Conservation (phyloP, 2,797 vertebrate genomes). For the Varecia variegata region DNA sequence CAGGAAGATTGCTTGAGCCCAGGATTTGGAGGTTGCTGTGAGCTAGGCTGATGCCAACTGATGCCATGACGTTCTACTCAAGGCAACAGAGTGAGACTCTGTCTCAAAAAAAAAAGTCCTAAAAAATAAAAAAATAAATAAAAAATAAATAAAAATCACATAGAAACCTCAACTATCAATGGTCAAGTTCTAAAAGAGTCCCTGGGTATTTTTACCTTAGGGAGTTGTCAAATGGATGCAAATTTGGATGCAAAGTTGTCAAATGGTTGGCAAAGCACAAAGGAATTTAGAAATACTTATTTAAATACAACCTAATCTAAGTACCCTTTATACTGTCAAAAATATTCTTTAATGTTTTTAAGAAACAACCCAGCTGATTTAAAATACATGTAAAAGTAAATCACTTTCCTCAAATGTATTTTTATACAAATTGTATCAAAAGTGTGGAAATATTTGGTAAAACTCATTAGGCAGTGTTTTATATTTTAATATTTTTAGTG, state of each 20-base stretch:
- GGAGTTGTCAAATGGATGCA: neutral
- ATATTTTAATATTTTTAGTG: neutral
- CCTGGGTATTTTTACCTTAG: neutral
- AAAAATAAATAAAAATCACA: neutral
- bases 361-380: neutral
- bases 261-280: neutral
- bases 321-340: neutral
- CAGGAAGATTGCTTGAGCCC: too few relatives aligned
- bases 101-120: too few relatives aligned
- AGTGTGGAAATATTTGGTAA: neutral
- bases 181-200: neutral
- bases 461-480: neutral
- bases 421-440: neutral
- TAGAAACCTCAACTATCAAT: neutral
- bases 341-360: neutral
- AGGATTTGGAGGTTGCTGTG: too few relatives aligned
- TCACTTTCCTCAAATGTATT: neutral
- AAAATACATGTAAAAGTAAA: constrained; percentile 3
- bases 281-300: neutral
- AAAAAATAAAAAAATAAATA: too few relatives aligned
- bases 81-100: too few relatives aligned
- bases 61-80: too few relatives aligned
- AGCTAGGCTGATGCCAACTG: too few relatives aligned
- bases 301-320: neutral
- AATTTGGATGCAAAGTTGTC: too few relatives aligned